These are phyloP conservation scores for Chloroclystis v-ata DNA, from an alignment of 2,888 invertebrate genomes.

Conservation along the genomic window DNA sequence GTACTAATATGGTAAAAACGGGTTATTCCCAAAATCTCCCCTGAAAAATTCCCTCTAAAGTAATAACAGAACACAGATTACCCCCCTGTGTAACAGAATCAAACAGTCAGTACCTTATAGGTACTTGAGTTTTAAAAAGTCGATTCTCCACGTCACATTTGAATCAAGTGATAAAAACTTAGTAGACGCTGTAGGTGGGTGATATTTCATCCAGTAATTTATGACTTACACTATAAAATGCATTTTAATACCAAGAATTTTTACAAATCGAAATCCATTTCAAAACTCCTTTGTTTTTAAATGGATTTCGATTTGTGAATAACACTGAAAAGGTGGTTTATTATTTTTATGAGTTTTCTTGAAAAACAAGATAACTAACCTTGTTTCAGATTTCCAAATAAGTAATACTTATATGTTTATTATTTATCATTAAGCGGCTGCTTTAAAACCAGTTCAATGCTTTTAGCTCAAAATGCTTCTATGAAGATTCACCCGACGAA, in stretches of 20 bases:
- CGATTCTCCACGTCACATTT: constrained; percentile 60
- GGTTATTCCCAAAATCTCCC: too few relatives aligned
- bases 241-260: background rate
- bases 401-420: too few relatives aligned
- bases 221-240: constrained; percentile 25
- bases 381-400: background rate
- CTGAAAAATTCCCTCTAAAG: too few relatives aligned
- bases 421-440: too few relatives aligned
- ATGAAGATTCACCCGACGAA: constrained; percentile 11
- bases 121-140: too few relatives aligned
- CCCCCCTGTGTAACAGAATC: too few relatives aligned
- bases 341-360: background rate
- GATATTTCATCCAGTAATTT: constrained; percentile 49
- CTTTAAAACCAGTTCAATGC: too few relatives aligned
- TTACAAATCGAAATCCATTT: too few relatives aligned
- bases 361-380: background rate
- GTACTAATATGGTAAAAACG: too few relatives aligned
- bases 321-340: background rate
- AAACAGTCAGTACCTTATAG: too few relatives aligned
- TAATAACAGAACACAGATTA: too few relatives aligned
- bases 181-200: constrained; percentile 51
- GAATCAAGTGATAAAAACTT: constrained; percentile 64
- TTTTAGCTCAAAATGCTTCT: background rate
- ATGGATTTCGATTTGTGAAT: constrained; percentile 6
- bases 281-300: background rate